Evolutionary conservation across 2,888 invertebrate genomes (phyloP).

Genomic region (Polydrusus tereticollis): DNA sequence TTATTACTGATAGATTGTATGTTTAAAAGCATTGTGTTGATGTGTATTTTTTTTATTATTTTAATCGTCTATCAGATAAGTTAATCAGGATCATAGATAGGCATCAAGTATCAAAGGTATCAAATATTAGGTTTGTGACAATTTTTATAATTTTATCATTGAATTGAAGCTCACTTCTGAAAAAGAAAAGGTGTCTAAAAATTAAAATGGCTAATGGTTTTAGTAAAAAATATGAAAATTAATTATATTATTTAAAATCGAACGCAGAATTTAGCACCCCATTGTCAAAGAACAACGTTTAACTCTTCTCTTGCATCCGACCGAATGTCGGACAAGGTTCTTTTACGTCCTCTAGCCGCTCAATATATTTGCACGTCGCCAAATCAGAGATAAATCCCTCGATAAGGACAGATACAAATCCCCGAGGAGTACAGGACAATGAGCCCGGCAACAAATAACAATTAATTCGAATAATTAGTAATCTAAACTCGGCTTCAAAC

Average conservation of each 20-base stretch:
- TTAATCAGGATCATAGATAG: no score
- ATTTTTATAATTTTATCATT: no score
- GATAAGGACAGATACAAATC: constrained; percentile 47
- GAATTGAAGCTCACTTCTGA: no score
- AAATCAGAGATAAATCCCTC: constrained; percentile 47
- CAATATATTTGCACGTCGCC: constrained; percentile 42
- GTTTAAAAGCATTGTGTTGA: no score
- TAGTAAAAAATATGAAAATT: constrained; percentile 12
- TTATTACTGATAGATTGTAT: no score
- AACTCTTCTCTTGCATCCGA: constrained; percentile 22
- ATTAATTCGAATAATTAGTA: constrained; percentile 68
- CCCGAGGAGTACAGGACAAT: constrained; percentile 53
- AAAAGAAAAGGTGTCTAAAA: no score
- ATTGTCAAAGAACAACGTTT: constrained; percentile 34
- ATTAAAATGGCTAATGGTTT: no score
- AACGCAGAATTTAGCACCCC: constrained; percentile 35
- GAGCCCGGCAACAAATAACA: constrained; percentile 61
- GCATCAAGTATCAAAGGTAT: no score
- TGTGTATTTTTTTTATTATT: no score
- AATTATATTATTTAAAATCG: constrained; percentile 25
- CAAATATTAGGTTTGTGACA: no score
- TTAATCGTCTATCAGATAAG: no score
- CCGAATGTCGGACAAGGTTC: constrained; percentile 40
- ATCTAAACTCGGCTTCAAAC: constrained; percentile 61
- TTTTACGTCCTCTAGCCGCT: constrained; percentile 39